Conservation (phyloP, 2,888 invertebrate species). For the Harpagoxenus sublaevis region DNA sequence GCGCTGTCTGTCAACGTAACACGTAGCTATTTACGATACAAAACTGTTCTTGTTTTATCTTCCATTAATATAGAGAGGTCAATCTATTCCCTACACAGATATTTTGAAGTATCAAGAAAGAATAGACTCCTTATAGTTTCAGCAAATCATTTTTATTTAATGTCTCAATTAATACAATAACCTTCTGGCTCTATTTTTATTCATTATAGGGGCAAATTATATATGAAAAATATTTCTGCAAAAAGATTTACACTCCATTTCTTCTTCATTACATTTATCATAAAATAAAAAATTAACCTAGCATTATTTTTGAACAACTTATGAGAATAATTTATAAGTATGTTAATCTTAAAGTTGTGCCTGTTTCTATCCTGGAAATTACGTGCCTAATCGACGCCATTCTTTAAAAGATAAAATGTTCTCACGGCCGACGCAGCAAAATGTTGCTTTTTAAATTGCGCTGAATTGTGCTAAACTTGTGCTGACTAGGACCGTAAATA, state of each 20-base stretch:
- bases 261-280: neutral
- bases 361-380: slow-evolving; percentile 4
- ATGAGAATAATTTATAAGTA: slow-evolving; percentile 5
- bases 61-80: neutral
- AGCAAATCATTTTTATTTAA: neutral
- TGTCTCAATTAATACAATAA: neutral
- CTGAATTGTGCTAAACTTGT: slow-evolving; percentile 42
- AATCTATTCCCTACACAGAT: slow-evolving; percentile 7
- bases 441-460: slow-evolving; percentile 41
- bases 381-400: slow-evolving; percentile 20
- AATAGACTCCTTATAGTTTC: neutral
- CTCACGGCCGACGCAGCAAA: slow-evolving; percentile 31
- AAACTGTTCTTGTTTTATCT: slow-evolving; percentile 30
- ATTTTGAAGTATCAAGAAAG: neutral
- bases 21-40: slow-evolving; percentile 35
- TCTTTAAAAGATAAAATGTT: slow-evolving; percentile 48
- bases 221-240: neutral
- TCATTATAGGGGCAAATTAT: neutral
- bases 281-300: neutral
- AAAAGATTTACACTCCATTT: neutral
- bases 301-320: slow-evolving; percentile 10
- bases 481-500: slow-evolving; percentile 39
- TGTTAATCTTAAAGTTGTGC: slow-evolving; percentile 14
- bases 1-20: slow-evolving; percentile 47
- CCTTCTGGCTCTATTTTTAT: neutral